These are phyloP conservation scores for Luperina testacea DNA, from an alignment of 2,888 invertebrate species.

Conservation along the genomic window DNA sequence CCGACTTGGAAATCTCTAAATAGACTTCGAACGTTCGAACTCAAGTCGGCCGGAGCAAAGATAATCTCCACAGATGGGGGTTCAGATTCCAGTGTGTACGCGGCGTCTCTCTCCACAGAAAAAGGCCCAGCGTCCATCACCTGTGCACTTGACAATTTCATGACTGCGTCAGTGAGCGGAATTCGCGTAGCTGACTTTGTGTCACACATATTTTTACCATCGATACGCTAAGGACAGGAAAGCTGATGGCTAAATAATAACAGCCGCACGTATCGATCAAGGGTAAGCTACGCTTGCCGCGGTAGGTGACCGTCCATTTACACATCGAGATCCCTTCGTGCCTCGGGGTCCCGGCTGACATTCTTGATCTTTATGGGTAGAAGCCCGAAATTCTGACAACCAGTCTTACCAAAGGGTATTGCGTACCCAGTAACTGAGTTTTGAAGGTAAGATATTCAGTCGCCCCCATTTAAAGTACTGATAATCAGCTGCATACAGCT, in stretches of 20 bases:
- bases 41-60: background rate
- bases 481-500: too few relatives aligned
- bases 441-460: background rate
- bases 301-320: too few relatives aligned
- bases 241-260: background rate
- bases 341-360: background rate
- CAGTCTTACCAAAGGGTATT: background rate
- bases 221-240: background rate
- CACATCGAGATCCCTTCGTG: background rate
- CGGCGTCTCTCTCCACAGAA: background rate
- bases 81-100: background rate
- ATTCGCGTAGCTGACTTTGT: background rate
- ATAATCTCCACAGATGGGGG: background rate
- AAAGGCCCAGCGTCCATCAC: background rate
- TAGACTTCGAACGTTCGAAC: background rate
- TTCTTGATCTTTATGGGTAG: background rate
- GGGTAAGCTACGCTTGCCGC: background rate
- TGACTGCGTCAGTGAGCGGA: background rate
- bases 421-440: background rate
- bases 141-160: background rate
- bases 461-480: background rate
- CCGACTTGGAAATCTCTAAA: background rate
- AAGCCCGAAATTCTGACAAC: background rate
- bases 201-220: background rate
- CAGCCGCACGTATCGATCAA: background rate